Base-by-base conservation (phyloP, 2,888 invertebrate species). In the Diaphora mendica region DNA sequence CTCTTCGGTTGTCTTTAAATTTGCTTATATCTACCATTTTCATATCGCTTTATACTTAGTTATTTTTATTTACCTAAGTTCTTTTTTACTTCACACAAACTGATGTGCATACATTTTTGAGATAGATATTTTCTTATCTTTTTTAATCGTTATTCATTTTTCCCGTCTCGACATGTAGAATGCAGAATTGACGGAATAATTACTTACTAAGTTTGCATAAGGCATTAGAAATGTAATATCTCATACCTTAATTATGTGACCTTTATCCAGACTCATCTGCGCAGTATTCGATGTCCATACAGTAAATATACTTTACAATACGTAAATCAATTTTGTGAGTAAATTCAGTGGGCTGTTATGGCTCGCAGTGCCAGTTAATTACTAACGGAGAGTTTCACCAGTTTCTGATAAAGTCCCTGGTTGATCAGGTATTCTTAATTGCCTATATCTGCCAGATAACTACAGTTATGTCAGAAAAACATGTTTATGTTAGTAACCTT, bases 261-360 rank as follows among this genome's bases (percentile, higher is more conserved):
- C 8, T 35, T 39, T 39, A 9, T 39, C 11, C 1, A 39, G 39
- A 17, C 5, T 48, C 3, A 4, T 48, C 48, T 48, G 48, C 48
- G 17, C 48, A 17, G 20, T 48, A 48, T 51, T 51, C 23, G 51
- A 23, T 13, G 11, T 26, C 3, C 59, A 59, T 13, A 13, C 59
- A 13, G n/a, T 26, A 62, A 15, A 62, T 26, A 67, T 33, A 48
- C 11, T 48, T 44, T 48, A 67, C 3, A 30, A 30, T 42, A 26
- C 26, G 51, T 30, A 62, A 62, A 67, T 48, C 11, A 67, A 42
- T 68, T 39, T 51, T 87, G 88, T 88, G 91, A 90, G 84, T 85
- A 82, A 78, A 76, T 71, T 90, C 91, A 91, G 91, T 92, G 91
- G 91, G 89, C 66, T 86, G 84, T 83, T 88, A 91, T 91, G 91